Percentiles rank a stretch among this genome's conserved stretches.
Evolutionary conservation across 2,113 vertebrate genomes (phyloP).

Genomic region (Phrynocephalus versicolor): DNA sequence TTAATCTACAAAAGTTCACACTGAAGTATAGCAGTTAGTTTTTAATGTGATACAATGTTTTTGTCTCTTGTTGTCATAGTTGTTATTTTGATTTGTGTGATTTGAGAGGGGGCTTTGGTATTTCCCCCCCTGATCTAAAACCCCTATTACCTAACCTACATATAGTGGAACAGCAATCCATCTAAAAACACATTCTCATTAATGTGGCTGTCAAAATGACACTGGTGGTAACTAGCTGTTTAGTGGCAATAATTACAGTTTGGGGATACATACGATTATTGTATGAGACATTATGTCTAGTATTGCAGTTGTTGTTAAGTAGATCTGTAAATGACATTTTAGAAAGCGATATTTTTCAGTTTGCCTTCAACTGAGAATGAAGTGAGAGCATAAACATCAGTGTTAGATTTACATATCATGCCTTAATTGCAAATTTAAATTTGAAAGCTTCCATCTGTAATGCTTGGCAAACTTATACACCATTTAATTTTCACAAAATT

Average conservation of each 20-base stretch:
- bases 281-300: conserved; percentile 30
- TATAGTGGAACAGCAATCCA: no score
- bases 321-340: conserved; percentile 19
- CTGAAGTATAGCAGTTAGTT: no score
- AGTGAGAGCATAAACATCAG: conserved; percentile 26
- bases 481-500: conserved; percentile 43
- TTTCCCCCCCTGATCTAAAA: no score
- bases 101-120: no score
- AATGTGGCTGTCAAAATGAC: neutral
- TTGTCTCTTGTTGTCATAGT: no score
- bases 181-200: neutral
- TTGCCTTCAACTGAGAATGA: conserved; percentile 28
- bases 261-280: neutral
- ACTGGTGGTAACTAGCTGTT: neutral
- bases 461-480: conserved; percentile 25
- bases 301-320: conserved; percentile 26
- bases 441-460: conserved; percentile 40
- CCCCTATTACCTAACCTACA: no score
- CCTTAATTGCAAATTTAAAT: conserved; percentile 29
- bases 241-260: neutral
- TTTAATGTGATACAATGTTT: no score
- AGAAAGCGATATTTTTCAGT: conserved; percentile 24
- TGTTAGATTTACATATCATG: conserved; percentile 14
- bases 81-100: no score
- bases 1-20: no score